Conservation (phyloP, 2,888 invertebrate species). For the Leptothorax acervorum region DNA sequence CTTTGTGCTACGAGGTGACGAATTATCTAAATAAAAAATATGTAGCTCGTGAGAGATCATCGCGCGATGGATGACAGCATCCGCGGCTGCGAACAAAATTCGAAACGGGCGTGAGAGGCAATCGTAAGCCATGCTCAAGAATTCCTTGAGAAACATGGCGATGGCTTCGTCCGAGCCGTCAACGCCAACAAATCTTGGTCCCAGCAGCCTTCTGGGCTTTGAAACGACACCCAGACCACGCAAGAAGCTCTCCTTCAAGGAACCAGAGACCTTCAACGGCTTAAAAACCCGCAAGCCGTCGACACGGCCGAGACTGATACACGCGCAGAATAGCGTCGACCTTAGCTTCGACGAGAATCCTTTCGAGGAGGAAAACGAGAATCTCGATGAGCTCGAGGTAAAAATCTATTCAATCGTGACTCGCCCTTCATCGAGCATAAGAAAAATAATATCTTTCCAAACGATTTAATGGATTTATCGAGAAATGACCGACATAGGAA, state of each 20-base stretch:
- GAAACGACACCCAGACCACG: conserved; percentile 87
- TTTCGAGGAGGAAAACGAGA: conserved; percentile 81
- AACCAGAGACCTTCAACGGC: conserved; percentile 90
- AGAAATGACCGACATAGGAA: conserved; percentile 23
- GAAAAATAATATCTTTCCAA: not conserved
- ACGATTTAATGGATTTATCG: not conserved
- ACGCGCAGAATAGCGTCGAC: conserved; percentile 60
- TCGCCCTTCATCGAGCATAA: not conserved
- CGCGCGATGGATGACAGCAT: conserved; percentile 34
- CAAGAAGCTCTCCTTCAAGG: conserved; percentile 95
- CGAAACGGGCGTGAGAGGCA: not conserved
- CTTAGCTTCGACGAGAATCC: conserved; percentile 78
- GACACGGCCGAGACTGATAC: conserved; percentile 61
- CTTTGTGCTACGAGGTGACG: conserved; percentile 28
- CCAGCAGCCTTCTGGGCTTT: conserved; percentile 80
- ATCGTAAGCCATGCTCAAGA: conserved; percentile 61
- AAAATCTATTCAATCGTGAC: conserved; percentile 40
- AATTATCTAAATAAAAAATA: conserved; percentile 29
- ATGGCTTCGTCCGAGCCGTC: conserved; percentile 46
- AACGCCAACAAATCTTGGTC: conserved; percentile 61
- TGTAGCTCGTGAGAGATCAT: conserved; percentile 3
- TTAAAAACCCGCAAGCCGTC: conserved; percentile 74
- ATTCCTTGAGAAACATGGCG: conserved; percentile 52
- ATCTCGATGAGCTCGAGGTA: conserved; percentile 84
- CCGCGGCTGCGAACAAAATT: conserved; percentile 30